Evolutionary conservation across 2,888 invertebrate genomes (phyloP).

Genomic region (Pachymerium ferrugineum): DNA sequence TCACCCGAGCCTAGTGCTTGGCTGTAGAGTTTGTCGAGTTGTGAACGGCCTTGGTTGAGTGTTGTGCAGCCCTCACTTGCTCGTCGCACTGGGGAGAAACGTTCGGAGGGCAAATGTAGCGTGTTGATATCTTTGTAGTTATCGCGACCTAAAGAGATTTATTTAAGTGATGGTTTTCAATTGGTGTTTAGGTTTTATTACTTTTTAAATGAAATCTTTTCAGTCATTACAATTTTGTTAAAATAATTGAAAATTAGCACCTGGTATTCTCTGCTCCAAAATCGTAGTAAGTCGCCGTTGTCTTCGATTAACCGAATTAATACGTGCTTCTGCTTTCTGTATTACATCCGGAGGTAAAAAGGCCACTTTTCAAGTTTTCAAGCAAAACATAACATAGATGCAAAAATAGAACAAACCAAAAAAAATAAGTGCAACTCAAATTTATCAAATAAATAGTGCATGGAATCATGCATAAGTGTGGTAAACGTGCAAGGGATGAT

Average conservation of each 20-base stretch:
- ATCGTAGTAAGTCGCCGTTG: constrained; percentile 34
- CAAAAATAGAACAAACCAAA: constrained; percentile 2
- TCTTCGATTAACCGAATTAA: constrained; percentile 34
- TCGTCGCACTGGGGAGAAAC: constrained; percentile 85
- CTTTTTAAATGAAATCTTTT: not conserved
- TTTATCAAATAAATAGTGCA: not conserved
- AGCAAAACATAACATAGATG: constrained; percentile 42
- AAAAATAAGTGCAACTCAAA: not conserved
- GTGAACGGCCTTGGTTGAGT: constrained; percentile 43
- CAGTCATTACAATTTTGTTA: not conserved
- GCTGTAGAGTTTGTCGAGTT: constrained; percentile 51
- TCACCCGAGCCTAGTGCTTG: constrained; percentile 56
- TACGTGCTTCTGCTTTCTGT: constrained; percentile 36
- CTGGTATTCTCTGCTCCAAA: constrained; percentile 34
- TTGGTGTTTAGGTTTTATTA: not conserved
- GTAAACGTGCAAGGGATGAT: too few species aligned
- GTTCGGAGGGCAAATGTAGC: constrained; percentile 57
- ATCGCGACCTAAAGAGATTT: constrained; percentile 50
- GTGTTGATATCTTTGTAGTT: constrained; percentile 57
- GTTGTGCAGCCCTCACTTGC: constrained; percentile 69
- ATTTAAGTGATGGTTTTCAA: not conserved
- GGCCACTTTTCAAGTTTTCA: constrained; percentile 14
- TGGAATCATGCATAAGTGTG: too few species aligned
- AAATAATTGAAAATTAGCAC: not conserved
- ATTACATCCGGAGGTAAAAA: constrained; percentile 35